These are phyloP conservation scores for Butorides virescens DNA, from an alignment of 2,113 vertebrate genomes.

Conservation along the genomic window DNA sequence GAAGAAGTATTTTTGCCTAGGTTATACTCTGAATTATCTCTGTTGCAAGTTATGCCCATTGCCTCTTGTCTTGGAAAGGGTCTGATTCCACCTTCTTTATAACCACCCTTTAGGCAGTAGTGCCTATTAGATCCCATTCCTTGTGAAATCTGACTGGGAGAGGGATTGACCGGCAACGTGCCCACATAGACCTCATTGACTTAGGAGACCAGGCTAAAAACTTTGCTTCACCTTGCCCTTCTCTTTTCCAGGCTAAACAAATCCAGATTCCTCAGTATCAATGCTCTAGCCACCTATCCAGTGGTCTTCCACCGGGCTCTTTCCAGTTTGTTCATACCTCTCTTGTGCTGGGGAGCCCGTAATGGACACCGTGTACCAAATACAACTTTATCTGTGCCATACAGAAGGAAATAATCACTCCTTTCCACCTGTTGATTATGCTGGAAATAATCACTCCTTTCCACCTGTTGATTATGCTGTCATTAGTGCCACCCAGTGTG, in stretches of 20 bases:
- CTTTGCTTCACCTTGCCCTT: background rate
- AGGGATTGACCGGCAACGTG: background rate
- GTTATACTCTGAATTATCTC: background rate
- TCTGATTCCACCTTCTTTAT: background rate
- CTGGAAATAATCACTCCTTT: background rate
- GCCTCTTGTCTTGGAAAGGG: background rate
- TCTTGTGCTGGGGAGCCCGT: background rate
- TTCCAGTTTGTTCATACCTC: background rate
- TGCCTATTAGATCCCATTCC: background rate
- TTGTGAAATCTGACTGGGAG: background rate
- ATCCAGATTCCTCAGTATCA: background rate
- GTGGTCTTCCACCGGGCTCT: background rate
- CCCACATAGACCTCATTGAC: background rate
- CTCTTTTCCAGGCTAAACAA: background rate
- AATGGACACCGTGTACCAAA: background rate
- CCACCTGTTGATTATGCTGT: background rate
- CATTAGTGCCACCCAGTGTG: fast-evolving
- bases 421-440: background rate
- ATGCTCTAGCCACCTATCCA: background rate
- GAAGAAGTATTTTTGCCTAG: background rate
- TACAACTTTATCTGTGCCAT: background rate
- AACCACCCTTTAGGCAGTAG: background rate
- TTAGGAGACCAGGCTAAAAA: background rate
- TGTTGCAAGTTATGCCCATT: background rate
- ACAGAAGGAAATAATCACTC: background rate